Base-by-base conservation (phyloP, 1,140 invertebrate genomes). In the Zaprionus taronus region DNA sequence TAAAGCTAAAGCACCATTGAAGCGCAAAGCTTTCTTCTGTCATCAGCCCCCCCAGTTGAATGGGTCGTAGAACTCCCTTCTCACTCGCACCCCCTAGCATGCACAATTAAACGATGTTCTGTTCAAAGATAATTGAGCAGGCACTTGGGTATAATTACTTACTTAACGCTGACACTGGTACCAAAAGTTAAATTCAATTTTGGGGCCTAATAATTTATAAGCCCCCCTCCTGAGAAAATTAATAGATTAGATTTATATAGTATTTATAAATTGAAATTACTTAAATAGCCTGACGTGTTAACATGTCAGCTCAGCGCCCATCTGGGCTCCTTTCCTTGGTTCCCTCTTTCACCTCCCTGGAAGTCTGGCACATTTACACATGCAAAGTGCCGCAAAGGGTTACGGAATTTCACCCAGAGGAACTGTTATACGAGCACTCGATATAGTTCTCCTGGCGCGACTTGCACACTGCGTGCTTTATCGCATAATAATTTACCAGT, bases 121-220 rank as follows among this genome's bases (percentile, higher is more conserved):
- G 80, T 70, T 80, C 55, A 91, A 81, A 83, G 90, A 91, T 91
- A 91, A 91, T 91, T 91, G 84, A 91, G 89, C 89, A 89, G 89
- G 89, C 89, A 91, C 89, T 91, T 91, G 89, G 89, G 89, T 81
- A 49, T 91, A 91, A 91, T 91, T 91, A 91, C 90, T 91, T 91
- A 91, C 77, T 91, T 91, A 83, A 83, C 72, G 79, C 72, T 84
- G 84, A 89, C 84, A 83, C 38, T 53, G 53, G 41, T 22, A 61
- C 58, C 51, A 60, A 75, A 84, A 80, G 44, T 72, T 56, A 70
- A 79, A 90, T 89, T 87, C 73, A 80, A 80, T 86, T 83, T 85
- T 34, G 47, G 31, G 34, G 20, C 38, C 58, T 70, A 89, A 84
- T 89, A 81, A 83, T 89, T 81, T 22, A 87, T 78, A 65, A 84